Percentiles rank a stretch among this genome's conserved stretches.
Evolutionary conservation across 2,113 vertebrate species (phyloP).

Genomic region (Meriones unguiculatus): DNA sequence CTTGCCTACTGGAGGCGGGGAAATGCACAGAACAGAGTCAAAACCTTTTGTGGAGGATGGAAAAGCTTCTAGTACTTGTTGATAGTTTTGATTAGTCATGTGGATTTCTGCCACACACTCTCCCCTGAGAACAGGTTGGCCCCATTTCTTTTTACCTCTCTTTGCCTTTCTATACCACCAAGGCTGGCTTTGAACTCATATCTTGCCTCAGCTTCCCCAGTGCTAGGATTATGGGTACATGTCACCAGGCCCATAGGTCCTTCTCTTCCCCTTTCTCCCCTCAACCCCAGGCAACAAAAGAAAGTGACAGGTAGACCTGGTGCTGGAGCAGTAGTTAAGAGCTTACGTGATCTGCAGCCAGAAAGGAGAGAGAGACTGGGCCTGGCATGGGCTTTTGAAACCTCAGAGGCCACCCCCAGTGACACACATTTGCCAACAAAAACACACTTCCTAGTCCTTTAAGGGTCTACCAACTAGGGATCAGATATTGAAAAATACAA

Average conservation of each 20-base stretch:
- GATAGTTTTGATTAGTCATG: neutral
- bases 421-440: neutral
- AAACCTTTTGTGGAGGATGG: neutral
- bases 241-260: neutral
- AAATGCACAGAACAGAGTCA: neutral
- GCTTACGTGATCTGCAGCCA: neutral
- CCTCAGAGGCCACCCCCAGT: neutral
- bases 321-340: neutral
- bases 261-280: neutral
- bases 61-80: neutral
- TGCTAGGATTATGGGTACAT: neutral
- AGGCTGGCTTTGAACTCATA: neutral
- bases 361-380: neutral
- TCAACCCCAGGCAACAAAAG: neutral
- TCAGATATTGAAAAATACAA: neutral
- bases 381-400: neutral
- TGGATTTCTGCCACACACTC: neutral
- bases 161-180: neutral
- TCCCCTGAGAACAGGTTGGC: neutral
- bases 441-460: neutral
- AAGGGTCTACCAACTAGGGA: neutral
- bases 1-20: neutral
- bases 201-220: neutral
- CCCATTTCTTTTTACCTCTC: neutral
- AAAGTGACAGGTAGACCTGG: neutral